phyloP scores from a whole-genome alignment of 2,797 vertebrate species.

The Falco naumanni region DNA sequence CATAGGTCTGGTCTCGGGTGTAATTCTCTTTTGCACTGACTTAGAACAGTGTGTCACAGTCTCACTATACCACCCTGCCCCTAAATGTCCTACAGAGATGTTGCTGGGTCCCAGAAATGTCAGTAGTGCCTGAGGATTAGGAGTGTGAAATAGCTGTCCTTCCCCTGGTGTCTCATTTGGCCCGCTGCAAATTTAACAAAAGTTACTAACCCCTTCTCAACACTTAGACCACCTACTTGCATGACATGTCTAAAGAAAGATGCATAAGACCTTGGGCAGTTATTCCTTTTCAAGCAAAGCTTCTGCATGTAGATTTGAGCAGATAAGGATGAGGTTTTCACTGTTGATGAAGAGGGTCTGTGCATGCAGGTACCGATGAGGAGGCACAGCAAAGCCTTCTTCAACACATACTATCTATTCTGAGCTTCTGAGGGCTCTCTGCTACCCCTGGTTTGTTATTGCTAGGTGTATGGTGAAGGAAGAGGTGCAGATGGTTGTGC shows the following conservation, averaged over 20 bases:
- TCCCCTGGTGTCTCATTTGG: background rate
- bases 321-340: background rate
- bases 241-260: background rate
- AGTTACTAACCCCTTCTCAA: background rate
- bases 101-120: background rate
- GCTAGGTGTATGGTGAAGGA: background rate
- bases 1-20: background rate
- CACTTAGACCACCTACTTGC: background rate
- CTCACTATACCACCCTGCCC: background rate
- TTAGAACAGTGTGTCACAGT: background rate
- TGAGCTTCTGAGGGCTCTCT: background rate
- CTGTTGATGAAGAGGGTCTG: background rate
- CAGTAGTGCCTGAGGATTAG: background rate
- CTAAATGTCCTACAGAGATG: background rate
- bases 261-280: accelerated
- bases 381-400: background rate
- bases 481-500: background rate
- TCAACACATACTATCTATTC: background rate
- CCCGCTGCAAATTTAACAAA: background rate
- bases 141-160: background rate
- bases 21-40: background rate
- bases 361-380: background rate
- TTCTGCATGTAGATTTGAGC: background rate
- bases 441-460: background rate
- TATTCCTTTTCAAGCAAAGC: background rate